A percentile compares a stretch with the other conserved stretches of the same genome.
Evolutionary conservation across 2,113 vertebrate species (phyloP).

Genomic region (Poeciliopsis turrubarensis): DNA sequence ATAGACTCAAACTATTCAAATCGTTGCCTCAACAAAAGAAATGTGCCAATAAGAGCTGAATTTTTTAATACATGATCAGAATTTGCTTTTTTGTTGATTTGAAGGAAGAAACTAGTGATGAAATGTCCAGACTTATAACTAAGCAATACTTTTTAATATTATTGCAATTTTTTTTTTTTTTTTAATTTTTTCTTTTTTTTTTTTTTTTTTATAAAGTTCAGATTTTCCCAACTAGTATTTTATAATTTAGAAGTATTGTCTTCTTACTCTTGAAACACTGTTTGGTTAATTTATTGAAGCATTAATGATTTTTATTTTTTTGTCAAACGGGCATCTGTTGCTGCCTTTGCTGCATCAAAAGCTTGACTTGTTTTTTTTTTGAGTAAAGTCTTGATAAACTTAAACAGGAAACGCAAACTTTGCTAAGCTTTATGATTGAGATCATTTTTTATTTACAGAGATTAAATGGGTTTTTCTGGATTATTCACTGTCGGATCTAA

Average conservation of each 20-base stretch:
- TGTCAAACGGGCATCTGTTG: not conserved
- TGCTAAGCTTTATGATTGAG: not conserved
- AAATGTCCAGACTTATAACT: too few relatives aligned
- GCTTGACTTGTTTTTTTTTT: not conserved
- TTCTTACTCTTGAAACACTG: not conserved
- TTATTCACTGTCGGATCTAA: slow-evolving; percentile 37
- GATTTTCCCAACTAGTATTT: not conserved
- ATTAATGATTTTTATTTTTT: not conserved
- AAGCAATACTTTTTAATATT: too few relatives aligned
- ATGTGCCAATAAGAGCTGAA: not conserved
- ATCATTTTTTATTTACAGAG: not conserved
- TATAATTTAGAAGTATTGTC: not conserved
- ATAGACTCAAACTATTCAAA: not conserved
- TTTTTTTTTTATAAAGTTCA: not conserved
- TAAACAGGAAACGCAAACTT: not conserved
- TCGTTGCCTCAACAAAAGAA: not conserved
- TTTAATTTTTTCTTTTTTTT: too few relatives aligned
- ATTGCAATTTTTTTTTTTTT: too few relatives aligned
- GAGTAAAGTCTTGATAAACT: not conserved
- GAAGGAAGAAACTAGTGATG: not conserved
- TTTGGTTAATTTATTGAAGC: not conserved
- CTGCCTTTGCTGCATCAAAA: not conserved
- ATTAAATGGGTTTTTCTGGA: slow-evolving; percentile 10
- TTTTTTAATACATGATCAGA: not conserved
- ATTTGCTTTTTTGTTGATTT: not conserved